Evolutionary conservation across 2,113 vertebrate genomes (phyloP).

Genomic region (zebrafish (Danio rerio)): DNA sequence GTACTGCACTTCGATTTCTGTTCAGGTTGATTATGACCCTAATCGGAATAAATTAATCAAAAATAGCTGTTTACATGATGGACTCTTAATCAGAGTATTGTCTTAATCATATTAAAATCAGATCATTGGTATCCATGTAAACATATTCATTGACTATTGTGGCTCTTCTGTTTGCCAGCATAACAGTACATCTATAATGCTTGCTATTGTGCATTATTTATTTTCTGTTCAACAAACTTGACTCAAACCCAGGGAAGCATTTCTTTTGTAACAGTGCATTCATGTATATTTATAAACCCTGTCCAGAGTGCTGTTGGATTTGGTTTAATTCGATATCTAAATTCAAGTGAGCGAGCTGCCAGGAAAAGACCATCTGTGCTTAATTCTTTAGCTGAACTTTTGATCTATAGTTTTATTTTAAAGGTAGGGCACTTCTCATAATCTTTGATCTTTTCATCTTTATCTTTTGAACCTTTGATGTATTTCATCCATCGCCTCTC

Average conservation of each 20-base stretch:
- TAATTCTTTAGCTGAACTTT: constrained; percentile 32
- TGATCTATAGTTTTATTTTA: constrained; percentile 27
- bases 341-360: not conserved
- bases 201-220: not conserved
- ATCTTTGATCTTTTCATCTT: constrained; percentile 30
- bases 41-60: too few relatives aligned
- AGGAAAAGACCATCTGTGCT: constrained; percentile 35
- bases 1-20: too few relatives aligned
- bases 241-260: not conserved
- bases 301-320: constrained; percentile 6
- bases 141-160: not conserved
- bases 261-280: not conserved
- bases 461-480: constrained; percentile 35
- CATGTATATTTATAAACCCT: constrained; percentile 9
- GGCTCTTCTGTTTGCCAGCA: not conserved
- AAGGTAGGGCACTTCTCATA: constrained; percentile 10
- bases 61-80: too few relatives aligned
- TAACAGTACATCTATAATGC: not conserved
- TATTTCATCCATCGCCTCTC: constrained; percentile 3
- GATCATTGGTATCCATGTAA: too few relatives aligned
- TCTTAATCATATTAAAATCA: too few relatives aligned
- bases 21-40: too few relatives aligned
- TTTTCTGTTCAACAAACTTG: constrained; percentile 1
- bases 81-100: too few relatives aligned
- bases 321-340: constrained; percentile 32